These are phyloP conservation scores for Botia almorhae DNA, from an alignment of 2,797 vertebrate species.

Conservation along the genomic window DNA sequence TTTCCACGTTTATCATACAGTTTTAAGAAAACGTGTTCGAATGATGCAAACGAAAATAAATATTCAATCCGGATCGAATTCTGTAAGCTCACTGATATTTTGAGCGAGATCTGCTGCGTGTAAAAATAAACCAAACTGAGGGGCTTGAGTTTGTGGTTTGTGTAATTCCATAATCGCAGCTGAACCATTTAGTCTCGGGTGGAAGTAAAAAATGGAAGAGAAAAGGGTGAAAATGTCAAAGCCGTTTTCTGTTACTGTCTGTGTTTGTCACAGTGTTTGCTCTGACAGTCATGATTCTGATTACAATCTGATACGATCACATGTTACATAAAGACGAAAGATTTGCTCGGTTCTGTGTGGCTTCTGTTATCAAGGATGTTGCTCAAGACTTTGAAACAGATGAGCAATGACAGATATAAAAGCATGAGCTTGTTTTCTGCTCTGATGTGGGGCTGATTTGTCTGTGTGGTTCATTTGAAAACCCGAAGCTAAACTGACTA, in stretches of 20 bases:
- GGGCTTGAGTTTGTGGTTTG: not conserved
- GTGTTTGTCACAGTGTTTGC: slow-evolving; percentile 26
- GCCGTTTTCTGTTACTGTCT: slow-evolving; percentile 1
- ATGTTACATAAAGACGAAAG: slow-evolving; percentile 5
- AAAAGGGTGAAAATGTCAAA: slow-evolving; percentile 26
- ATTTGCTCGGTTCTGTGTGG: not conserved
- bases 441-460: slow-evolving; percentile 39
- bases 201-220: not conserved
- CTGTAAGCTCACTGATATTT: slow-evolving; percentile 17
- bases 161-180: not conserved
- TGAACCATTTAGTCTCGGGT: not conserved
- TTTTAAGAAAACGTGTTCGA: not conserved
- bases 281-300: slow-evolving; percentile 19
- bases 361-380: not conserved
- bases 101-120: not conserved
- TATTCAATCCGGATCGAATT: not conserved
- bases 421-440: slow-evolving; percentile 11
- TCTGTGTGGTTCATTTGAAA: slow-evolving; percentile 25
- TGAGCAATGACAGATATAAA: slow-evolving; percentile 27
- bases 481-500: slow-evolving; percentile 29
- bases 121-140: slow-evolving; percentile 7
- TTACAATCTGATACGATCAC: slow-evolving; percentile 25
- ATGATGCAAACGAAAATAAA: not conserved
- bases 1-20: slow-evolving; percentile 4
- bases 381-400: slow-evolving; percentile 34